These are phyloP conservation scores for Tribolium madens DNA, from an alignment of 1,140 invertebrate species.

Conservation along the genomic window DNA sequence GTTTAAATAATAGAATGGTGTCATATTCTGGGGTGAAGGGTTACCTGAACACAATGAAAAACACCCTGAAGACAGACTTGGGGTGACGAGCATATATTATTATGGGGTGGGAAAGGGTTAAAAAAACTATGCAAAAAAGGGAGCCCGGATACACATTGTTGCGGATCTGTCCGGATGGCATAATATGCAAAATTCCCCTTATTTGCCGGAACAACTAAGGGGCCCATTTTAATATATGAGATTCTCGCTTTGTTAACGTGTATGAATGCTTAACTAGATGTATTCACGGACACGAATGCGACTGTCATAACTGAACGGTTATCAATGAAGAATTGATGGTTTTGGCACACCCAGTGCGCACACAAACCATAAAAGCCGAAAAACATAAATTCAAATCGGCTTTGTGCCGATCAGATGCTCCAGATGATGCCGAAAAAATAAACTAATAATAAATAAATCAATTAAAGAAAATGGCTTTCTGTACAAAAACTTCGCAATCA, in stretches of 20 bases:
- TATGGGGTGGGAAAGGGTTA: slow-evolving; percentile 63
- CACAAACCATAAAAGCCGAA: slow-evolving; percentile 57
- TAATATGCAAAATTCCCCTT: slow-evolving; percentile 61
- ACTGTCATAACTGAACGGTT: slow-evolving; percentile 66
- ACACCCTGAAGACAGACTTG: slow-evolving; percentile 65
- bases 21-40: slow-evolving; percentile 64
- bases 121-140: slow-evolving; percentile 66
- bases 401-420: slow-evolving; percentile 29
- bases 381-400: slow-evolving; percentile 54
- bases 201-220: slow-evolving; percentile 49
- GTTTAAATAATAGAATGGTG: slow-evolving; percentile 62
- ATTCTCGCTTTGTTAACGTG: slow-evolving; percentile 63
- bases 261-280: slow-evolving; percentile 67
- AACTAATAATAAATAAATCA: no score
- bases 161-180: slow-evolving; percentile 58
- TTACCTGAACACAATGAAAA: slow-evolving; percentile 64
- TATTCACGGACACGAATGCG: slow-evolving; percentile 65
- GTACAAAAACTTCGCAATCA: no score
- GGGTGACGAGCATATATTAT: slow-evolving; percentile 63
- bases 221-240: slow-evolving; percentile 59
- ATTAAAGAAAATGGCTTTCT: no score
- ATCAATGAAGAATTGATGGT: slow-evolving; percentile 66
- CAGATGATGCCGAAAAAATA: background rate
- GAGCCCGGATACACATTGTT: slow-evolving; percentile 57
- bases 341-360: slow-evolving; percentile 53